Evolutionary conservation across 2,888 invertebrate species (phyloP), one percentile per base, ranked within the genome.

Genomic region (Proisotoma minuta): DNA sequence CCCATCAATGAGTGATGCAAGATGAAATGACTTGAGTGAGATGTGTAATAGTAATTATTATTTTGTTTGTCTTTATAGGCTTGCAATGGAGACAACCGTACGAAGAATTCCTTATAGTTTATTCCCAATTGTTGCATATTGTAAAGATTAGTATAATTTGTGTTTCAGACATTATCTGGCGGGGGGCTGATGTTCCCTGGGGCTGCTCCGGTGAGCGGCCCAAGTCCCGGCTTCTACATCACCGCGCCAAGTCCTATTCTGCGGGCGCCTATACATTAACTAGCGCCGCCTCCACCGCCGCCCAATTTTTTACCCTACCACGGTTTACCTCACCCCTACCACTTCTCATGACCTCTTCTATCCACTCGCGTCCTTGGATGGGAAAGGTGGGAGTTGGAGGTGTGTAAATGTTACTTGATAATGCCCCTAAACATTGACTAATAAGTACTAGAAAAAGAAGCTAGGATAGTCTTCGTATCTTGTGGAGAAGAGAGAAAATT

Each of bases 11-110:
- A n/a, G n/a, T n/a, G n/a, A n/a, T n/a, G n/a, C n/a, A n/a, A n/a
- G n/a, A n/a, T n/a, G n/a, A n/a, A n/a, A n/a, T n/a, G n/a, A n/a
- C n/a, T n/a, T n/a, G n/a, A n/a, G n/a, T n/a, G n/a, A n/a, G n/a
- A n/a, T n/a, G n/a, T n/a, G n/a, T n/a, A n/a, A n/a, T n/a, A n/a
- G n/a, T n/a, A n/a, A n/a, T n/a, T n/a, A n/a, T n/a, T n/a, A n/a
- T n/a, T n/a, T n/a, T n/a, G n/a, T n/a, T n/a, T n/a, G n/a, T n/a
- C n/a, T n/a, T n/a, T n/a, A n/a, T 85, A 93, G 93, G 86, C 91
- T 93, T 88, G 89, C 91, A 66, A 90, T 92, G 90, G 92, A 93
- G 84, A 92, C 92, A 61, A 90, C 92, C 75, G n/a, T n/a, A n/a
- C n/a, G n/a, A n/a, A n/a, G n/a, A n/a, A n/a, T n/a, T n/a, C n/a